Conservation (phyloP, 2,797 vertebrate species). For the Salarias fasciatus region DNA sequence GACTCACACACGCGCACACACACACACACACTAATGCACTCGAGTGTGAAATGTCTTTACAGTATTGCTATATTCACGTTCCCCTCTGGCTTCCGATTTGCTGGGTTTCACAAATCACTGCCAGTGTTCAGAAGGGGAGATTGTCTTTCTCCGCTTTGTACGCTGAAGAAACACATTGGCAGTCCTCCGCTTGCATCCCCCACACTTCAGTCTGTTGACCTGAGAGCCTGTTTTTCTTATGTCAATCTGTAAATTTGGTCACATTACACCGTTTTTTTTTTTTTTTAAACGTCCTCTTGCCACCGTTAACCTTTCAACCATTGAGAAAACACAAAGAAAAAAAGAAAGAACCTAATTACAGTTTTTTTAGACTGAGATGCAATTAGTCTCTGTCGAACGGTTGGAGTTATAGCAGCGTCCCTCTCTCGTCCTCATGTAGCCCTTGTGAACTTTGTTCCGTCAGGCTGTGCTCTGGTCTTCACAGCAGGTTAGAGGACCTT, state of each 20-base stretch:
- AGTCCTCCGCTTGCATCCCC: slow-evolving; percentile 60
- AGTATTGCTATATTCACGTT: slow-evolving; percentile 82
- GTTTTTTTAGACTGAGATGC: slow-evolving; percentile 66
- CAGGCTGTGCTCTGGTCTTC: slow-evolving; percentile 51
- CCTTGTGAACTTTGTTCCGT: slow-evolving; percentile 42
- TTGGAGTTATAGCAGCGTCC: slow-evolving; percentile 62
- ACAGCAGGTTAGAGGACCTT: slow-evolving; percentile 51
- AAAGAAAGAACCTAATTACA: slow-evolving; percentile 64
- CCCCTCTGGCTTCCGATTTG: slow-evolving; percentile 46
- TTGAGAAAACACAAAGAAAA: slow-evolving; percentile 61
- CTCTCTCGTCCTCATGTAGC: slow-evolving; percentile 46
- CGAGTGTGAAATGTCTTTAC: slow-evolving; percentile 68
- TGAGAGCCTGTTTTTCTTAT: slow-evolving; percentile 64
- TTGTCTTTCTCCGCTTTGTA: slow-evolving; percentile 31
- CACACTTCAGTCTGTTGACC: slow-evolving; percentile 59
- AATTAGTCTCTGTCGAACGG: slow-evolving; percentile 66
- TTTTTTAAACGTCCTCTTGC: slow-evolving; percentile 44
- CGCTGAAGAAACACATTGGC: slow-evolving; percentile 47
- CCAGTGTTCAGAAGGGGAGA: slow-evolving; percentile 40
- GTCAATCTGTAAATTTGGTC: slow-evolving; percentile 78
- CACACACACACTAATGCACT: slow-evolving; percentile 68
- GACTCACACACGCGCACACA: slow-evolving; percentile 49
- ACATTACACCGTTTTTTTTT: slow-evolving; percentile 66
- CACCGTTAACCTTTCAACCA: slow-evolving; percentile 52
- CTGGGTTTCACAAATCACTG: slow-evolving; percentile 34